These are phyloP conservation scores for Glyphotaelius pellucidus DNA, from an alignment of 2,888 invertebrate genomes.

Conservation along the genomic window DNA sequence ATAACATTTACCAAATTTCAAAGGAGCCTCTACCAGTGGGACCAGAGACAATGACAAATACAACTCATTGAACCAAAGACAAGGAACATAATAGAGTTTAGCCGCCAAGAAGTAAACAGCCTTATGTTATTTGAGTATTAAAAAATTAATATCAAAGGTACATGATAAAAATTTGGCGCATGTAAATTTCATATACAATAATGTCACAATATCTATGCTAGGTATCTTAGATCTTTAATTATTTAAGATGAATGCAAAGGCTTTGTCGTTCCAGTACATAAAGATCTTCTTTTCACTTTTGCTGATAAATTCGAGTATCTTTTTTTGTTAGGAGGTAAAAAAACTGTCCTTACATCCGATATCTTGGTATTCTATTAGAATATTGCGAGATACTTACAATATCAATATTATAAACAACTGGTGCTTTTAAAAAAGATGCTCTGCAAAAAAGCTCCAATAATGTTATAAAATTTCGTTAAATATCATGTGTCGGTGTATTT, in stretches of 20 bases:
- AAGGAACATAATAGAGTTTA: not conserved
- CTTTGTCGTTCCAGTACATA: not conserved
- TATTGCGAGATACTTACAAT: not conserved
- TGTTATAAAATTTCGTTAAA: not conserved
- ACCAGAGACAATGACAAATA: not conserved
- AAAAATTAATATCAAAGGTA: not conserved
- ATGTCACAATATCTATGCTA: constrained; percentile 43
- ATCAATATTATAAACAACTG: not conserved
- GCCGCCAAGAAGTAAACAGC: not conserved
- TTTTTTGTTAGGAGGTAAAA: not conserved
- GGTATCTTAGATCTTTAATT: not conserved
- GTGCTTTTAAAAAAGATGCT: not conserved
- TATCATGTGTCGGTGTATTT: not conserved
- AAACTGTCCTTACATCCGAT: not conserved
- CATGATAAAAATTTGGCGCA: constrained; percentile 31
- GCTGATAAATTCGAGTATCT: not conserved
- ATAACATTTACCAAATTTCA: constrained; percentile 17
- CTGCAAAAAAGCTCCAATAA: not conserved
- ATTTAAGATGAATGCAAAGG: constrained; percentile 21
- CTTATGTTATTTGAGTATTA: constrained; percentile 5
- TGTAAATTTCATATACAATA: constrained; percentile 44
- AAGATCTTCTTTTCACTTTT: constrained; percentile 2
- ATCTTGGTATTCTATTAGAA: not conserved
- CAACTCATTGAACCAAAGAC: not conserved
- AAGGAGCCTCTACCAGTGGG: not conserved